Base-by-base conservation (phyloP, 1,140 invertebrate species). In the Macrobrachium nipponense region DNA sequence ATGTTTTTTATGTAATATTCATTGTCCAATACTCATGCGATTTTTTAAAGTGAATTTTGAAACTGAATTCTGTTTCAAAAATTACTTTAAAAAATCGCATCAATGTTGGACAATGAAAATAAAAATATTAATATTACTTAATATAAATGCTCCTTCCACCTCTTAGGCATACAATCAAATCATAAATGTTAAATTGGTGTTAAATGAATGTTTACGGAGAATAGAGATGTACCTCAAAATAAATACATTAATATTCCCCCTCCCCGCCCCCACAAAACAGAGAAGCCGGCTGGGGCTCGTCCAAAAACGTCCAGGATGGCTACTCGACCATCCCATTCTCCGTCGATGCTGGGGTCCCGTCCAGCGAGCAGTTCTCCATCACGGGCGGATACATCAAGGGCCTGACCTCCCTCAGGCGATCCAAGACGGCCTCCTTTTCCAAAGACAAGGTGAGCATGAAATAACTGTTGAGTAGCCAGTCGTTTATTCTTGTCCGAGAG, bases 361-460 rank as follows among this genome's bases (percentile, higher is more conserved):
- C 51, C 76, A 60, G 8, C 18, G 76, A 78, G 58, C 5, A 5
- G 7, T 17, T 78, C 36, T n/a, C 5, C 8, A 68, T 80, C 15
- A 68, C 3, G 5, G 18, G 44, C 11, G 73, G 20, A 11, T 18
- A 43, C 15, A 77, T 83, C 14, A 76, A 66, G n/a, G 80, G 80
- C 2, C 27, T 82, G n/a, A 58, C 20, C 7, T 73, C 80, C 12
- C 64, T 82, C 23, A 17, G 66, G n/a, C 43, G 80, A 2, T 82
- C 80, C 11, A 82, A 82, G 80, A 18, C 66, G 27, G 80, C 62
- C 36, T 51, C 64, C 6, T 72, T 82, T 66, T 72, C 58, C 59
- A 17, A 44, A 6, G 23, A 70, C n/a, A 58, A 82, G 36, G 80
- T 82, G 51, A 58, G 62, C 14, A 20, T 17, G 44, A 60, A 44